A percentile compares a stretch with the other conserved stretches of the same genome.
Conservation (phyloP, 2,113 vertebrate species). For the Nothoprocta pentlandii region DNA sequence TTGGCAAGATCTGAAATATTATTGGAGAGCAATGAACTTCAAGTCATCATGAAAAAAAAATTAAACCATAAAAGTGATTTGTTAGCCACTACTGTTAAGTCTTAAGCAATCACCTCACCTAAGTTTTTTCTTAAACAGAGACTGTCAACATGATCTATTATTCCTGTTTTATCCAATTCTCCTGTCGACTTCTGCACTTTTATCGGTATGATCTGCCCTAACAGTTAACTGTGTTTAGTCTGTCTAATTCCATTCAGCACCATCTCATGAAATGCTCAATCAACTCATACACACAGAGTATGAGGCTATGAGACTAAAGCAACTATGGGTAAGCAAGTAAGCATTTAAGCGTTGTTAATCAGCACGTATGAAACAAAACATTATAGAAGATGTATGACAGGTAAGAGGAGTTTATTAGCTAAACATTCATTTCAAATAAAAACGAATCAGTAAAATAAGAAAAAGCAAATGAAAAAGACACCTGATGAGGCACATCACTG, state of each 20-base stretch:
- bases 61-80: not conserved
- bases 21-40: not conserved
- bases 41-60: conserved; percentile 30
- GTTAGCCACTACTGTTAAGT: not conserved
- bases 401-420: not conserved
- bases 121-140: not conserved
- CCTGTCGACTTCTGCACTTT: not conserved
- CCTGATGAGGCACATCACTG: not conserved
- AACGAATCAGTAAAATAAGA: not conserved
- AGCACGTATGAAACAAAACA: not conserved
- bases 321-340: not conserved
- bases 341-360: conserved; percentile 7
- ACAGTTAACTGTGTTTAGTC: not conserved
- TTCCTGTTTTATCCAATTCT: not conserved
- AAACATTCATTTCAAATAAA: not conserved
- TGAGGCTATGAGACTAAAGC: not conserved
- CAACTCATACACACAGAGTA: not conserved
- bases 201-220: not conserved
- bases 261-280: not conserved
- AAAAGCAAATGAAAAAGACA: not conserved
- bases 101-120: conserved; percentile 8
- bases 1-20: conserved; percentile 16
- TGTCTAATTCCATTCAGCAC: not conserved
- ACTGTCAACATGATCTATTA: not conserved
- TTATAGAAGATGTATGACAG: not conserved